phyloP scores from a whole-genome alignment of 2,113 vertebrate species.

The Tachysurus fulvidraco region DNA sequence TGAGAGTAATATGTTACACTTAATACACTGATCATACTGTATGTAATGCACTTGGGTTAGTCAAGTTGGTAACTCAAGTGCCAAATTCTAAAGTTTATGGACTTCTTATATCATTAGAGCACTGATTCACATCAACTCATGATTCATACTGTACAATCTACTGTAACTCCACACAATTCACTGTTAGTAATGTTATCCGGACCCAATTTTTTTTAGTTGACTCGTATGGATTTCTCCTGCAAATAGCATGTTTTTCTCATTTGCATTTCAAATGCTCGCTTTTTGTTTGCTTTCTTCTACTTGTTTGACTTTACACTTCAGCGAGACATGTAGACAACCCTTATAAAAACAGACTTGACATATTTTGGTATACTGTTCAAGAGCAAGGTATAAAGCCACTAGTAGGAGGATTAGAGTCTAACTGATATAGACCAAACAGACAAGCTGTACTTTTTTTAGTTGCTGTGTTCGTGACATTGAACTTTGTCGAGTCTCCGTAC shows the following conservation, averaged over 20 bases:
- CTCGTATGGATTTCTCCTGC: background rate
- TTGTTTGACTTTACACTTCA: background rate
- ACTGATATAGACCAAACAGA: slow-evolving; percentile 18
- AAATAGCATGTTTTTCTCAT: background rate
- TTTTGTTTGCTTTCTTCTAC: background rate
- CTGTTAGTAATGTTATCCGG: no score
- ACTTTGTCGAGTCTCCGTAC: slow-evolving; percentile 34
- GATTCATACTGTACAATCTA: background rate
- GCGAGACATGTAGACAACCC: background rate
- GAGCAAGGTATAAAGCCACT: background rate
- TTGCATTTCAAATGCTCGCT: no score
- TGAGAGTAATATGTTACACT: no score
- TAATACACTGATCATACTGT: background rate
- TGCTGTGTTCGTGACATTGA: slow-evolving; percentile 23
- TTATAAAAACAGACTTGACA: background rate
- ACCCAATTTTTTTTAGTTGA: no score
- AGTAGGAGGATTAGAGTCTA: background rate
- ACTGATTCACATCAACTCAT: no score
- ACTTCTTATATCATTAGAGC: background rate
- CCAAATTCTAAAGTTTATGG: background rate
- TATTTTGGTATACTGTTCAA: background rate
- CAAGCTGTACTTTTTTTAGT: slow-evolving; percentile 49
- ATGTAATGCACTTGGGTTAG: background rate
- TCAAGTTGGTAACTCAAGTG: background rate
- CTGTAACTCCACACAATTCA: background rate